Evolutionary conservation across 2,888 invertebrate species (phyloP).

Genomic region (Acheta domesticus): DNA sequence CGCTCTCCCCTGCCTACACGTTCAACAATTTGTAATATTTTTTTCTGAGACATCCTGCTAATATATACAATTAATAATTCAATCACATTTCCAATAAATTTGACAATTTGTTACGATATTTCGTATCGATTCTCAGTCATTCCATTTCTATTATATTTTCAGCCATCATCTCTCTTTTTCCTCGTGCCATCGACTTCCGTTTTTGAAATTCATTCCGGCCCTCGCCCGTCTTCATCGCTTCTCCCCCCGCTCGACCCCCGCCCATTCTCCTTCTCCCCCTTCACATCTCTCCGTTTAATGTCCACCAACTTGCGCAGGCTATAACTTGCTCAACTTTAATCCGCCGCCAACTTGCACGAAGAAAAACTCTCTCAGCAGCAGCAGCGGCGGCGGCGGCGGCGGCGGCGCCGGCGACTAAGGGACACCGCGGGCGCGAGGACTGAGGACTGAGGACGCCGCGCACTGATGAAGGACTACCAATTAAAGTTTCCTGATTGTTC

Average conservation of each 20-base stretch:
- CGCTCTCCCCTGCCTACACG: too few species aligned
- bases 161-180: not conserved
- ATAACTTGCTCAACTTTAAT: conserved; percentile 10
- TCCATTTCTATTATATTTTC: too few species aligned
- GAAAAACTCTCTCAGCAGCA: not conserved
- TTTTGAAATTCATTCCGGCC: not conserved
- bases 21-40: too few species aligned
- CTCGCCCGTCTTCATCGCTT: not conserved
- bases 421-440: not conserved
- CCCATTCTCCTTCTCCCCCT: not conserved
- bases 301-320: not conserved
- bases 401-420: not conserved
- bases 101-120: too few species aligned
- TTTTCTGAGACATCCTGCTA: too few species aligned
- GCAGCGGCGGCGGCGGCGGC: not conserved
- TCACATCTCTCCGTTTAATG: not conserved
- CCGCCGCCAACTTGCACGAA: conserved; percentile 18
- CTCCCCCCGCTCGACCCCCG: not conserved
- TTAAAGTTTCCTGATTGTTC: conserved; percentile 18
- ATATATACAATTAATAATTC: too few species aligned
- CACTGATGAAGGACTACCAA: conserved; percentile 18
- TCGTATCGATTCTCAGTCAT: too few species aligned
- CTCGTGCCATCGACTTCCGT: not conserved
- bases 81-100: too few species aligned
- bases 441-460: not conserved